phyloP scores from a whole-genome alignment of 2,888 invertebrate genomes.

The Dicycla oo region DNA sequence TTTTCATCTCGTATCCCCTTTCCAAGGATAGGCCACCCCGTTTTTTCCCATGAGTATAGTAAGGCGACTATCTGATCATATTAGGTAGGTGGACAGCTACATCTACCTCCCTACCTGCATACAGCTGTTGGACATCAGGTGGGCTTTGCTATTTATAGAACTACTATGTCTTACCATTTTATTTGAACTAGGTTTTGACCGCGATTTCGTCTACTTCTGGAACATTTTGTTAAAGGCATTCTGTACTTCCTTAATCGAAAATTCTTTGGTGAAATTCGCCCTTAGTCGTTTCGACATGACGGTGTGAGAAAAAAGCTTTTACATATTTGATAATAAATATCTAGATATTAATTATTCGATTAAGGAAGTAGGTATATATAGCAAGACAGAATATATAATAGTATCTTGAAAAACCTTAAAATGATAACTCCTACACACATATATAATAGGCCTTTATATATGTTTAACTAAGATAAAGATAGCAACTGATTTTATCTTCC shows the following conservation, averaged over 20 bases:
- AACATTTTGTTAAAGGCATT: neutral
- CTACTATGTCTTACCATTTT: neutral
- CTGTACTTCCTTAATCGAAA: too few relatives aligned
- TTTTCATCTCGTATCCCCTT: slow-evolving; percentile 49
- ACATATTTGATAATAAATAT: too few relatives aligned
- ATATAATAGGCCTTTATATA: neutral
- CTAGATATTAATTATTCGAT: too few relatives aligned
- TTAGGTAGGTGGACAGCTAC: slow-evolving; percentile 35
- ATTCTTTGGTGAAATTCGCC: too few relatives aligned
- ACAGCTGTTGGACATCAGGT: slow-evolving; percentile 28
- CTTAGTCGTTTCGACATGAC: rapidly evolving
- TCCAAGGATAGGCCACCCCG: slow-evolving; percentile 38
- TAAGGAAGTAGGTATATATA: too few relatives aligned
- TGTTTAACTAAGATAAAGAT: slow-evolving; percentile 33
- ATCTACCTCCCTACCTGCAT: slow-evolving; percentile 18
- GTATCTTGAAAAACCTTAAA: neutral
- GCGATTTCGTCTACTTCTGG: neutral
- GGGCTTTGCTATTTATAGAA: neutral
- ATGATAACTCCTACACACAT: neutral
- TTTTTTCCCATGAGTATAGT: slow-evolving; percentile 48
- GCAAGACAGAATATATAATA: neutral
- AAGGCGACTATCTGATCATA: slow-evolving; percentile 43
- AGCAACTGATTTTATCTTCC: slow-evolving; percentile 44
- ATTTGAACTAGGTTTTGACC: neutral
- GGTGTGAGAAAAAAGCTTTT: too few relatives aligned